Percentiles rank a stretch among this genome's conserved stretches.
These are phyloP conservation scores for Ennomos fuscantarius DNA, from an alignment of 2,888 invertebrate species.

Conservation along the genomic window DNA sequence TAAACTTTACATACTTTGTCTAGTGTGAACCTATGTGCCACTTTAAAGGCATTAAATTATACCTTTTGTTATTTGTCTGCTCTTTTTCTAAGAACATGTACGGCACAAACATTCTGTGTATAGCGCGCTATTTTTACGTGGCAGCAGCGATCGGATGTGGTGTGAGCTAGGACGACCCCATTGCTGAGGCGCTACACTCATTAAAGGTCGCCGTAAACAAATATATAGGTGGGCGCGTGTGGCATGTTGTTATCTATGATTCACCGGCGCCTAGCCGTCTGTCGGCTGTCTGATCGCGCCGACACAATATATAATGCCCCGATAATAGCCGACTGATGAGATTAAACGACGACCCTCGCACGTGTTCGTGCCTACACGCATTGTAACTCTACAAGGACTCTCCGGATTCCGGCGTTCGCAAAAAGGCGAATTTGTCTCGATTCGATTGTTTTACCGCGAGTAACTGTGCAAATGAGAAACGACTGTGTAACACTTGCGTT, in stretches of 20 bases:
- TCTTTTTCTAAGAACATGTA: too few relatives aligned
- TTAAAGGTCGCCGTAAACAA: conserved; percentile 80
- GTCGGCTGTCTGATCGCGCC: conserved; percentile 74
- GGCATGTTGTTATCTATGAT: conserved; percentile 78
- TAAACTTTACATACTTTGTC: conserved; percentile 25
- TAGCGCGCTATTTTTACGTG: conserved; percentile 60
- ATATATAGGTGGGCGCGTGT: conserved; percentile 75
- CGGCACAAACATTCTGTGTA: too few relatives aligned
- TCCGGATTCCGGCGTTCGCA: conserved; percentile 16
- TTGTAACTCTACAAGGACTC: conserved; percentile 30
- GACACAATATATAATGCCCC: conserved; percentile 68
- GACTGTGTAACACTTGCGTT: conserved; percentile 45
- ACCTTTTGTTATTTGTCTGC: too few relatives aligned
- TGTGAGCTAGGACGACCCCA: conserved; percentile 61
- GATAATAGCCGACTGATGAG: conserved; percentile 75
- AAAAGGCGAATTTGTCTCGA: conserved; percentile 13
- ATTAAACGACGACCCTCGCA: conserved; percentile 69
- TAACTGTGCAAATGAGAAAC: conserved; percentile 41
- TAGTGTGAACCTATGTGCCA: too few relatives aligned
- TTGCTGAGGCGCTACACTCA: conserved; percentile 67
- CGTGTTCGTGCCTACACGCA: conserved; percentile 43
- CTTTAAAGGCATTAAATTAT: too few relatives aligned
- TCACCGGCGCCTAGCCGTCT: conserved; percentile 82
- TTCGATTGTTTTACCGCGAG: conserved; percentile 25
- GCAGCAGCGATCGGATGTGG: conserved; percentile 51